Percentiles rank a stretch among this genome's conserved stretches.
Conservation (phyloP, 2,797 vertebrate genomes). For the Champsocephalus esox region DNA sequence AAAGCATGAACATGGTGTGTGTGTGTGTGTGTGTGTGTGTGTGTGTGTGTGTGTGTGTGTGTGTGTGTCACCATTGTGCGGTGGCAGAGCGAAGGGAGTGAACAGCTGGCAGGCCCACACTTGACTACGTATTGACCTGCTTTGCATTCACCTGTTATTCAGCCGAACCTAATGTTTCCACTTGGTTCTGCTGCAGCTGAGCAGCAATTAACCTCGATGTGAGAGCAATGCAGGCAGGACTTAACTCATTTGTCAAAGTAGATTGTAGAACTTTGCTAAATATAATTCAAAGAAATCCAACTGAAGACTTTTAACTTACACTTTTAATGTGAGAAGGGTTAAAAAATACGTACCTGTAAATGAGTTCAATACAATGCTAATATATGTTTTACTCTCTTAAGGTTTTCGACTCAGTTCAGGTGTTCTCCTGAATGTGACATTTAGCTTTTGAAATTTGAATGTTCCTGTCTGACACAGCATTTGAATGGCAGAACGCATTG, state of each 20-base stretch:
- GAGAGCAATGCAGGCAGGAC: slow-evolving; percentile 54
- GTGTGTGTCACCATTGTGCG: slow-evolving; percentile 42
- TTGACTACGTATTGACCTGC: slow-evolving; percentile 79
- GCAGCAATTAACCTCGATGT: slow-evolving; percentile 73
- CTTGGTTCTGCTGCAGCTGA: slow-evolving; percentile 70
- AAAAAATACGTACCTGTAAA: slow-evolving; percentile 15
- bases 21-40: slow-evolving; percentile 8
- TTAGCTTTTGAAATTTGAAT: slow-evolving; percentile 51
- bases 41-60: slow-evolving; percentile 21
- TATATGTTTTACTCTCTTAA: background rate
- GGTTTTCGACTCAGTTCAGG: slow-evolving; percentile 25
- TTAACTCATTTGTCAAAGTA: slow-evolving; percentile 59
- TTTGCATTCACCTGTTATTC: slow-evolving; percentile 84
- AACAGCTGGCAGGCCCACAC: slow-evolving; percentile 81
- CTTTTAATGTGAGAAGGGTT: slow-evolving; percentile 17
- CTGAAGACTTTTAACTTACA: slow-evolving; percentile 20
- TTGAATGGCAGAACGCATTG: slow-evolving; percentile 51
- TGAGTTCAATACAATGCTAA: background rate
- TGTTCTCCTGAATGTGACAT: slow-evolving; percentile 53
- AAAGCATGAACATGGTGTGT: slow-evolving; percentile 30
- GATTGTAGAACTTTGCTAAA: slow-evolving; percentile 58
- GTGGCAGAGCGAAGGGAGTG: slow-evolving; percentile 53
- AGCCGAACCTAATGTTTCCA: slow-evolving; percentile 78
- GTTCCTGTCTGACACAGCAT: slow-evolving; percentile 53
- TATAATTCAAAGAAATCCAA: slow-evolving; percentile 54